phyloP scores from a whole-genome alignment of 1,140 invertebrate genomes.

The Aradophagus sp. region DNA sequence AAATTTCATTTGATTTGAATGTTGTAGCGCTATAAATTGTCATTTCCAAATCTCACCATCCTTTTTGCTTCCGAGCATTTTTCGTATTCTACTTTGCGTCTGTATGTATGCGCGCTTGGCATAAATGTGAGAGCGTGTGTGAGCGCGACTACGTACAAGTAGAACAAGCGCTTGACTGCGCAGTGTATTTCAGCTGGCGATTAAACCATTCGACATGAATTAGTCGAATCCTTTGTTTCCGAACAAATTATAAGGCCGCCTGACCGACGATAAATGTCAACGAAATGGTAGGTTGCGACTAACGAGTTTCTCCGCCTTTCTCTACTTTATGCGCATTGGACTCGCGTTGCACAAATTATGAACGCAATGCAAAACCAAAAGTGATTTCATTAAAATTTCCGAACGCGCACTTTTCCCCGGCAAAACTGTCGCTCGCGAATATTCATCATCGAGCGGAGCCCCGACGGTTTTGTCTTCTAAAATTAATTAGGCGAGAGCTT shows the following conservation, averaged over 20 bases:
- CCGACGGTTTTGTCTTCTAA: slow-evolving; percentile 15
- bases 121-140: slow-evolving; percentile 18
- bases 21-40: not conserved
- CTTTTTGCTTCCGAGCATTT: not conserved
- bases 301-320: slow-evolving; percentile 48
- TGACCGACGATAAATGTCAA: slow-evolving; percentile 56
- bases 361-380: slow-evolving; percentile 31
- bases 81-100: not conserved
- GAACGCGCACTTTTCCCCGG: slow-evolving; percentile 24
- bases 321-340: slow-evolving; percentile 40
- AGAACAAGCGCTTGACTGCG: slow-evolving; percentile 43
- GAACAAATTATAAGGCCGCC: slow-evolving; percentile 63
- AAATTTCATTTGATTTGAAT: not conserved
- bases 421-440: slow-evolving; percentile 14
- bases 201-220: slow-evolving; percentile 63
- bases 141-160: slow-evolving; percentile 26
- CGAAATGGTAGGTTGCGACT: slow-evolving; percentile 49
- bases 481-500: slow-evolving; percentile 15
- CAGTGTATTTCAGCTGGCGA: slow-evolving; percentile 39
- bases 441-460: slow-evolving; percentile 18
- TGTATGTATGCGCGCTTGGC: too few species aligned
- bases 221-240: slow-evolving; percentile 65
- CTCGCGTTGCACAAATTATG: slow-evolving; percentile 25
- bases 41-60: not conserved
- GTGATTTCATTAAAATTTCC: slow-evolving; percentile 38